Evolutionary conservation across 2,113 vertebrate species (phyloP).

Genomic region (Protobothrops mucrosquamatus): DNA sequence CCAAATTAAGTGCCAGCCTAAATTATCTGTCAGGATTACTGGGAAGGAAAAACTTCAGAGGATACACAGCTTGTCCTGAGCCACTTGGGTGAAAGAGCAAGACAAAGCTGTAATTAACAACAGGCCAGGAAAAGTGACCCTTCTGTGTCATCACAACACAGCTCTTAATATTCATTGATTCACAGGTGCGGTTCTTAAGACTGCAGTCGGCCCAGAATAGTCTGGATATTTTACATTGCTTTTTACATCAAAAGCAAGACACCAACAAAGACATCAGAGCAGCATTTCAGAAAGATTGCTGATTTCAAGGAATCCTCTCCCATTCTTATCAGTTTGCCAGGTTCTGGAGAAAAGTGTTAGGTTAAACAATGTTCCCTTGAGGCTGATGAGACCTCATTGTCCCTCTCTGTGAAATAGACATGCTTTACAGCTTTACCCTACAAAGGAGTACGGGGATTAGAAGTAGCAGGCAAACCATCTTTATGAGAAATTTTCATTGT

Average conservation of each 20-base stretch:
- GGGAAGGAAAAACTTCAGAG: not conserved
- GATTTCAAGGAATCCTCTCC: not conserved
- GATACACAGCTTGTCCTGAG: not conserved
- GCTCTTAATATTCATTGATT: not conserved
- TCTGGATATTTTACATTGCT: not conserved
- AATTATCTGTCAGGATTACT: not conserved
- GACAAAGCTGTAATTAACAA: not conserved
- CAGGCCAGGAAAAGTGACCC: not conserved
- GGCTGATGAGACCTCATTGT: not conserved
- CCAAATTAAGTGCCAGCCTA: not conserved
- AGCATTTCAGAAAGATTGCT: not conserved
- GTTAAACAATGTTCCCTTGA: not conserved
- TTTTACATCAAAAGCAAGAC: not conserved
- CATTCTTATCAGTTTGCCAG: not conserved
- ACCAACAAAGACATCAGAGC: not conserved
- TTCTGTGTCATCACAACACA: not conserved
- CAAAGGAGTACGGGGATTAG: not conserved
- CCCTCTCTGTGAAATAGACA: not conserved
- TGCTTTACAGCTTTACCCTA: not conserved
- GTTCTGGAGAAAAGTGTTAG: not conserved
- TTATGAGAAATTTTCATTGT: not conserved
- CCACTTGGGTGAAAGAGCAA: not conserved
- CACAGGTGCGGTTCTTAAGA: not conserved
- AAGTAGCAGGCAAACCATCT: not conserved
- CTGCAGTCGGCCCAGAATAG: not conserved